Evolutionary conservation across 2,113 vertebrate genomes (phyloP).

Genomic region (Pholis gunnellus): DNA sequence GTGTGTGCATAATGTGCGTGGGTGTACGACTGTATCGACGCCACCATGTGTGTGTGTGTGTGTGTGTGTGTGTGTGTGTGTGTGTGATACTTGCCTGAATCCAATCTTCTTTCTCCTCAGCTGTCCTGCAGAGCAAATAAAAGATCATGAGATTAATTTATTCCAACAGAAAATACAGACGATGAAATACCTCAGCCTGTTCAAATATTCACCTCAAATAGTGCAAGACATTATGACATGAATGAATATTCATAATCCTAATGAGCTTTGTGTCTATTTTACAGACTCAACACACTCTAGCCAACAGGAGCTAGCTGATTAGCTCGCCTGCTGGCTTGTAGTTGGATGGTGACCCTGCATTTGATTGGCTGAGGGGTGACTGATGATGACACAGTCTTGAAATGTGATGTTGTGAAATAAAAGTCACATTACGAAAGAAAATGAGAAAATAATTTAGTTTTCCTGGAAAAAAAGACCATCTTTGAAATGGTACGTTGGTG

Average conservation of each 20-base stretch:
- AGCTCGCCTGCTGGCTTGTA: background rate
- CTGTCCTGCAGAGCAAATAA: slow-evolving; percentile 86
- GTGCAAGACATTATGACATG: background rate
- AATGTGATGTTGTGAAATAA: background rate
- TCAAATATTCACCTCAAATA: background rate
- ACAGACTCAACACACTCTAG: no score
- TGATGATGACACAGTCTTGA: background rate
- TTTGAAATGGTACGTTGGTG: background rate
- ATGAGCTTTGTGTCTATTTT: background rate
- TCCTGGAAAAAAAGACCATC: background rate
- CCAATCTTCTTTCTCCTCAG: slow-evolving; percentile 97
- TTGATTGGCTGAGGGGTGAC: background rate
- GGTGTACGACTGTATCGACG: background rate
- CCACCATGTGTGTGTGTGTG: slow-evolving; percentile 7
- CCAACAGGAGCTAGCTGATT: background rate
- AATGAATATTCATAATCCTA: background rate
- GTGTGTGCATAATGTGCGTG: slow-evolving; percentile 3
- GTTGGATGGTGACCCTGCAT: background rate
- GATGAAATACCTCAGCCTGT: background rate
- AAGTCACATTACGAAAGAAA: background rate
- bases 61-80: slow-evolving; percentile 12
- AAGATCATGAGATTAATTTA: slow-evolving; percentile 12
- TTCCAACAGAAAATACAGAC: background rate
- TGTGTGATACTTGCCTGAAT: slow-evolving; percentile 87
- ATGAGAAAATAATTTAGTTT: background rate